Base-by-base conservation (phyloP, 2,888 invertebrate genomes). In the Mechanitis messenoides region DNA sequence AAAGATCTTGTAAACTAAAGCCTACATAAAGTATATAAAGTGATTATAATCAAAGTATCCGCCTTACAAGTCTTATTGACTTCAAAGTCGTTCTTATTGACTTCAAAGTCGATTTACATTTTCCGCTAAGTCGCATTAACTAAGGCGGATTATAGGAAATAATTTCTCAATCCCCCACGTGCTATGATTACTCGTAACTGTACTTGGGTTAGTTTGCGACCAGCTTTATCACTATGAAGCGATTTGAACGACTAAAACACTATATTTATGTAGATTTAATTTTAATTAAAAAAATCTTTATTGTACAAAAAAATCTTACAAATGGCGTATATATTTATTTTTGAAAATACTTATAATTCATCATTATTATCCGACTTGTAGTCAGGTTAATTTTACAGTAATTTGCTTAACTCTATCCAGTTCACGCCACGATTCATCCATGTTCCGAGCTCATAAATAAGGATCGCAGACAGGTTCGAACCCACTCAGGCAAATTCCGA, bases 141-240 rank as follows among this genome's bases (percentile, higher is more conserved):
- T 58, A 42, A 33, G 56, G 55, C 66, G 33, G 12, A 73, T 71
- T 68, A 72, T 61, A 71, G 71, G 71, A 76, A 78, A 78, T 78
- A 68, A 76, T 74, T 75, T 77, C 75, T 75, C 71, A 71, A 72
- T 72, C 70, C 63, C 61, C 65, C 69, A 61, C 70, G 56, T 60
- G 66, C 64, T 68, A 63, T 71, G 71, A 74, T 73, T 71, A 72
- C 74, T 69, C 73, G 66, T 75, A 76, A 75, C 76, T 74, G 74
- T 76, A 71, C 65, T 58, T 57, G 53, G 53, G 58, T 28, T 45
- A 55, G 59, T 47, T 56, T 33, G 45, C 31, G 11, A 12, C 35
- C 12, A 58, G 31, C 58, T 50, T 63, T 65, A 58, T 47, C 60
- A 20, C 38, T 55, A 55, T 58, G 53, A 55, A 58, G 54, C 33